phyloP scores from a whole-genome alignment of 1,140 invertebrate genomes.

The Drosophila watanabei region DNA sequence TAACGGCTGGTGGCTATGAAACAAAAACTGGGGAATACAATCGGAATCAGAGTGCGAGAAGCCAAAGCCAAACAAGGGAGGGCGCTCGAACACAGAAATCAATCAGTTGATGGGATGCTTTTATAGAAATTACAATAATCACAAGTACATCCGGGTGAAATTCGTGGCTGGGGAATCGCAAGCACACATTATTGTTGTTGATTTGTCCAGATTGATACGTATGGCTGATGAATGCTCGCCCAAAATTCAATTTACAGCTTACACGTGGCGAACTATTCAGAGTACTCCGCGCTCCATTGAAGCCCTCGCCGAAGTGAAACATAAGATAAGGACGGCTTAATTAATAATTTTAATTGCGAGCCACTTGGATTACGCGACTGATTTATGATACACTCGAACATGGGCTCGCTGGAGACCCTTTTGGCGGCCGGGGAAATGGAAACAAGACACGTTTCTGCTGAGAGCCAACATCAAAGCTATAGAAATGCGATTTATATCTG shows the following conservation, averaged over 20 bases:
- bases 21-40: conserved; percentile 33
- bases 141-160: conserved; percentile 8
- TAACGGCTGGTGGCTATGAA: conserved; percentile 33
- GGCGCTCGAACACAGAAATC: conserved; percentile 43
- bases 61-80: conserved; percentile 26
- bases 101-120: conserved; percentile 79
- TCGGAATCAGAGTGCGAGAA: conserved; percentile 11
- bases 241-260: conserved; percentile 12
- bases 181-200: conserved; percentile 32
- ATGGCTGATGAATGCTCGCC: not conserved
- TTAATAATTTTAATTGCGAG: conserved; percentile 22
- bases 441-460: conserved; percentile 10
- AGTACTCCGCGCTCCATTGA: not conserved
- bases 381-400: conserved; percentile 23
- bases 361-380: conserved; percentile 19
- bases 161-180: not conserved
- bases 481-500: conserved; percentile 20
- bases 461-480: conserved; percentile 40
- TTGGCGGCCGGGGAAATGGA: conserved; percentile 7
- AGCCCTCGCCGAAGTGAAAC: not conserved
- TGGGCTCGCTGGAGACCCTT: not conserved
- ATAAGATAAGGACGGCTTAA: not conserved
- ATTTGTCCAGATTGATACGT: conserved; percentile 7
- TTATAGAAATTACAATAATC: conserved; percentile 71
- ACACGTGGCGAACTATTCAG: not conserved